These are phyloP conservation scores for Pterobdella sp. DNA, from an alignment of 2,888 invertebrate genomes.

Conservation along the genomic window DNA sequence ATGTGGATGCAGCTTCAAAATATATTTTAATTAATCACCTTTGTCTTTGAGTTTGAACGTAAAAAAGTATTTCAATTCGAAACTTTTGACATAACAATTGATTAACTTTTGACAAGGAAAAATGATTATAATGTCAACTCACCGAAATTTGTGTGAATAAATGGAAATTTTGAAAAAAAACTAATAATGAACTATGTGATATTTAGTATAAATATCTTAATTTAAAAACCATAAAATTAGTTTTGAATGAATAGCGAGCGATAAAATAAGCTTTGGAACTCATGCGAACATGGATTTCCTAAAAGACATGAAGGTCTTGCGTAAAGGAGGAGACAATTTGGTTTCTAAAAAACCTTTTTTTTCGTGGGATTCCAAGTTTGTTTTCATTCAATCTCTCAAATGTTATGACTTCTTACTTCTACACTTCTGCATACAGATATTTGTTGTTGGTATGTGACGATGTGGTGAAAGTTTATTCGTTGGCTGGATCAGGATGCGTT, in stretches of 20 bases:
- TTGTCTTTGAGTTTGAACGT: slow-evolving; percentile 7
- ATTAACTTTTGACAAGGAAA: slow-evolving; percentile 8
- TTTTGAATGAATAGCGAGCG: too few species aligned
- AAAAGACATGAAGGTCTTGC: not conserved
- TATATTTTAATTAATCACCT: too few species aligned
- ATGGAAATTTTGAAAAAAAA: not conserved
- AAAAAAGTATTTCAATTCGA: too few species aligned
- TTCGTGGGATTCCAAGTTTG: not conserved
- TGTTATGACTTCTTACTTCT: not conserved
- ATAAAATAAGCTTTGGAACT: not conserved
- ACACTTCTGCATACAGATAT: not conserved
- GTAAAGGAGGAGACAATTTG: not conserved
- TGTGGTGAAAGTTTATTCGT: slow-evolving; percentile 2
- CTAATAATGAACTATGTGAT: not conserved
- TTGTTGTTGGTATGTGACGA: not conserved
- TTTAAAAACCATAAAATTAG: too few species aligned
- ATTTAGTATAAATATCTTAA: too few species aligned
- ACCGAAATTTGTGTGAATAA: not conserved
- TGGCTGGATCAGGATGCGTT: not conserved
- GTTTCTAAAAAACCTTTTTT: not conserved
- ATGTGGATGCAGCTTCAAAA: too few species aligned
- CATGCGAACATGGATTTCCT: not conserved
- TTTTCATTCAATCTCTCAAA: not conserved
- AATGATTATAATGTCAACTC: not conserved
- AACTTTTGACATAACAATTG: slow-evolving; percentile 9